Base-by-base conservation (phyloP, 2,888 invertebrate species). In the Incurvaria masculella region DNA sequence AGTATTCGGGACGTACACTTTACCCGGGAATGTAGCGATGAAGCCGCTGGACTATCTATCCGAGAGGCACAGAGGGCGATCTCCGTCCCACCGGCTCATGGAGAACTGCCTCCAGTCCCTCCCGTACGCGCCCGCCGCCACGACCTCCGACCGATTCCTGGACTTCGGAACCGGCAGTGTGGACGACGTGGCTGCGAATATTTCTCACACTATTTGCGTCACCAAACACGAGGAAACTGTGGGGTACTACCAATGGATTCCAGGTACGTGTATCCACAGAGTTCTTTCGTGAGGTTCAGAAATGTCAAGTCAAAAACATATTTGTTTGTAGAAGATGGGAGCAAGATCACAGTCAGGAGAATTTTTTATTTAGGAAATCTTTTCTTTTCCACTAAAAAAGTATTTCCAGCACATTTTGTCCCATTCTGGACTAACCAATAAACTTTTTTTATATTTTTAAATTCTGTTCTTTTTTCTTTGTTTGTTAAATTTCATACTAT, bases 201-300 rank as follows among this genome's bases (percentile, higher is more conserved):
- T 76, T 56, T 73, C 78, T 2, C 73, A 78, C 53, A 73, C 70
- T 11, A 52, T 79, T 42, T 70, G 72, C 49, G 69, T 79, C 0
- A 76, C 75, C 2, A 79, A 79, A 57, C 78, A 79, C 53, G 65
- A 66, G 43, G 59, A 60, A n/a, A 62, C 64, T 20, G 74, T 75
- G 17, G 74, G 72, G 1, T 69, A 63, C 48, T 68, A 78, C 44
- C 69, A 70, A 46, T 79, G 79, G 79, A 56, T 72, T 51, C 62
- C 72, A 68, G 79, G 79, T 75, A 47, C n/a, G n/a, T n/a, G n/a
- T n/a, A n/a, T n/a, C n/a, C n/a, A n/a, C n/a, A n/a, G n/a, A n/a
- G n/a, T n/a, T n/a, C n/a, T n/a, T n/a, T n/a, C n/a, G n/a, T n/a
- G n/a, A n/a, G n/a, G n/a, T n/a, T n/a, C n/a, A n/a, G n/a, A n/a